Evolutionary conservation across 2,113 vertebrate species (phyloP).

Genomic region (Galeopterus variegatus): DNA sequence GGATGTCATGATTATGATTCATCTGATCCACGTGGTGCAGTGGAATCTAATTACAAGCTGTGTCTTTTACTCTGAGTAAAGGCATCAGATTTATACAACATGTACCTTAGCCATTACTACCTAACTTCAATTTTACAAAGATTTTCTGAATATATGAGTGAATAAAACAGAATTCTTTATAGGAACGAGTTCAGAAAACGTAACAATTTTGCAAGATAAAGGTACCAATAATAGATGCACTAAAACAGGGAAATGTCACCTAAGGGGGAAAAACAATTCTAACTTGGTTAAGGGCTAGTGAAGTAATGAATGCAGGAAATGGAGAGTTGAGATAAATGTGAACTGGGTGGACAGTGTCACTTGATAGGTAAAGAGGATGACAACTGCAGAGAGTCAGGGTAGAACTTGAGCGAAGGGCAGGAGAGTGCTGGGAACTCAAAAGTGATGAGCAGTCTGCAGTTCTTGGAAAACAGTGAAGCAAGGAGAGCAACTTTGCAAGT

Average conservation of each 20-base stretch:
- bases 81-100: background rate
- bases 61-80: conserved; percentile 8
- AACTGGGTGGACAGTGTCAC: background rate
- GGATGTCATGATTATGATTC: conserved; percentile 61
- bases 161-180: background rate
- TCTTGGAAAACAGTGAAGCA: background rate
- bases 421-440: background rate
- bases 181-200: background rate
- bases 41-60: conserved; percentile 51
- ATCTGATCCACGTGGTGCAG: conserved; percentile 45
- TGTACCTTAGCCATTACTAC: background rate
- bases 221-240: background rate
- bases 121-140: background rate
- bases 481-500: background rate
- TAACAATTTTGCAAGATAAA: background rate
- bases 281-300: background rate
- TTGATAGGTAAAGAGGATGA: background rate
- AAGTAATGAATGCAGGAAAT: background rate
- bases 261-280: background rate
- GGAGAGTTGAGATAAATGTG: background rate
- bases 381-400: background rate
- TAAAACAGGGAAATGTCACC: background rate
- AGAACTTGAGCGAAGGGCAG: background rate
- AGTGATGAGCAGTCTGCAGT: background rate
- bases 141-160: background rate